These are phyloP conservation scores for Larimichthys crocea DNA, from an alignment of 2,113 vertebrate genomes.

Conservation along the genomic window DNA sequence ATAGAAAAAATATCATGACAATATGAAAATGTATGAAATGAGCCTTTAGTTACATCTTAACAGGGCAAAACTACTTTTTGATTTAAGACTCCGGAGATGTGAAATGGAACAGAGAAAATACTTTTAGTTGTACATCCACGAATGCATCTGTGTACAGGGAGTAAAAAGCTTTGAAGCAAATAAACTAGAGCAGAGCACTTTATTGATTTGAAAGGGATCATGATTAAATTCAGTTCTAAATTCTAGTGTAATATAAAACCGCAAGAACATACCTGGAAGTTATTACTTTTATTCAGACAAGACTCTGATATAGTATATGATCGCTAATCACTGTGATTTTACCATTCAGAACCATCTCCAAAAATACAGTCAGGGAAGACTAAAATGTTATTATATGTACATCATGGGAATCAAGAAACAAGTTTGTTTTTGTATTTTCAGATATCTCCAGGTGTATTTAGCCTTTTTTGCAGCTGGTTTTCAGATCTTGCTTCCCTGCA, in stretches of 20 bases:
- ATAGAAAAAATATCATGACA: too few relatives aligned
- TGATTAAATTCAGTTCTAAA: constrained; percentile 20
- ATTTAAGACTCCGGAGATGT: constrained; percentile 4
- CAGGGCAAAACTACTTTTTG: constrained; percentile 1
- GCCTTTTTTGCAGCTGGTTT: constrained; percentile 1
- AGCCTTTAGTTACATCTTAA: neutral
- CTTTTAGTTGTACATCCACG: constrained; percentile 21
- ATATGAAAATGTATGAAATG: neutral
- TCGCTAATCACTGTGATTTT: neutral
- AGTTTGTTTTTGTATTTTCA: neutral
- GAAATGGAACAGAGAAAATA: constrained; percentile 18
- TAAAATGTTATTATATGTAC: neutral
- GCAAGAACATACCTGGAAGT: constrained; percentile 6
- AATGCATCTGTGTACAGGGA: constrained; percentile 15
- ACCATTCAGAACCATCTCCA: neutral
- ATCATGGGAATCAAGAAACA: neutral
- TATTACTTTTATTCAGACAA: neutral
- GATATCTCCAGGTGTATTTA: neutral
- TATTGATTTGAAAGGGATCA: constrained; percentile 49
- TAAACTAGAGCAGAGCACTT: constrained; percentile 33
- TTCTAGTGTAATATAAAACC: constrained; percentile 20
- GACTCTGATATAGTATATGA: neutral
- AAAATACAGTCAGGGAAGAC: neutral
- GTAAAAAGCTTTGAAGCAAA: constrained; percentile 36
- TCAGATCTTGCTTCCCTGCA: constrained; percentile 8